phyloP scores from a whole-genome alignment of 2,888 invertebrate genomes.

The Syritta pipiens region DNA sequence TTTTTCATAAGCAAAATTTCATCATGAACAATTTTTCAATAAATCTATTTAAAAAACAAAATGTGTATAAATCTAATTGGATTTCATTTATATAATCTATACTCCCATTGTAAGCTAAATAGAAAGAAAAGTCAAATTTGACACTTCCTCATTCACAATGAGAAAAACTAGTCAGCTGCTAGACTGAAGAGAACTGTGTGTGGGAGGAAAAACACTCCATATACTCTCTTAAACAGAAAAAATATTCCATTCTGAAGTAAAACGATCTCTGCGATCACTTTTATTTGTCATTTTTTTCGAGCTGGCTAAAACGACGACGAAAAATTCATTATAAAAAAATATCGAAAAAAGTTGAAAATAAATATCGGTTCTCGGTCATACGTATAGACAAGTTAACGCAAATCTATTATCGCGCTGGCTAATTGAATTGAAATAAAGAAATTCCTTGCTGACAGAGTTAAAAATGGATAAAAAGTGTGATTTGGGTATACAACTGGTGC shows the following conservation, averaged over 20 bases:
- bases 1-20: too few relatives aligned
- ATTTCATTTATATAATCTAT: too few relatives aligned
- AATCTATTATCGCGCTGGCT: conserved; percentile 1
- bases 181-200: conserved; percentile 23
- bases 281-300: conserved; percentile 65
- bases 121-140: not conserved
- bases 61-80: not conserved
- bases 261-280: conserved; percentile 56
- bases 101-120: too few relatives aligned
- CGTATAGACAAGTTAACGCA: not conserved
- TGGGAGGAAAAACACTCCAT: conserved; percentile 17
- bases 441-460: conserved; percentile 9
- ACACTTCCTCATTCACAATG: conserved; percentile 13
- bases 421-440: not conserved
- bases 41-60: not conserved
- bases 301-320: conserved; percentile 28
- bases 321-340: conserved; percentile 14
- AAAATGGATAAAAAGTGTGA: conserved; percentile 55
- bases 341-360: conserved; percentile 36
- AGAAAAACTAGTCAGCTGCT: conserved; percentile 2
- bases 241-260: conserved; percentile 60
- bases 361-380: conserved; percentile 11
- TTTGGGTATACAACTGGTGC: conserved; percentile 35
- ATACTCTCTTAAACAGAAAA: conserved; percentile 47
- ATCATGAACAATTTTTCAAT: too few relatives aligned